Evolutionary conservation across 2,888 invertebrate species (phyloP), one percentile per base, ranked within the genome.

Genomic region (Torymus texanus): DNA sequence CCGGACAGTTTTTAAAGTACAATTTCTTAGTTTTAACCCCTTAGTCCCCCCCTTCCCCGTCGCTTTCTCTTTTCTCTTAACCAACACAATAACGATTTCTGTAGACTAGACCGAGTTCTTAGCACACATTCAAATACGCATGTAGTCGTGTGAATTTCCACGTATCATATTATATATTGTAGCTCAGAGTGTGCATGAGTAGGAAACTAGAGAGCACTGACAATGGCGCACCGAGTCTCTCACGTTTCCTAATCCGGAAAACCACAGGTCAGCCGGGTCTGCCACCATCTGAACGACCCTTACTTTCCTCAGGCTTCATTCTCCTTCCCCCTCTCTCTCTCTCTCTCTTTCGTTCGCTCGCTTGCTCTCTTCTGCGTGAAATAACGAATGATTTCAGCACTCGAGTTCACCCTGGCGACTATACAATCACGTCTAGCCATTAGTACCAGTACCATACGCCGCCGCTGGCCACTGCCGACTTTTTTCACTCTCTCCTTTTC

Each of bases 231-330:
- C 24, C 41, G 81, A 79, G 81, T 55, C 76, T 73, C 75, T 73
- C 83, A 83, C 84, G 85, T 86, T 85, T 85, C 84, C 86, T 85
- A 86, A 86, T 86, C 86, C 84, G 81, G 82, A 79, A 82, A 80
- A 79, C 84, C 82, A 74, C 83, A 82, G 79, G 71, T 68, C 73
- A 78, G 61, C 71, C 78, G 59, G 62, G 18, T 11, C 5, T 67
- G n/a, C 29, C 24, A 66, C 78, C 70, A 78, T 50, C 75, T 62
- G 55, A 65, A 62, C 65, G 68, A 74, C 80, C 73, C 72, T 62
- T 75, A 56, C 61, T 67, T 62, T 62, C 62, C 14, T 55, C 29
- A 24, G 21, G 18, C 50, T 10, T 21, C 59, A n/a, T n/a, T n/a
- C n/a, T n/a, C 14, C 50, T 21, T 16, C 18, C 24, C n/a, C 12